Conservation (phyloP, 2,888 invertebrate species). For the Sarcophaga subvicina region DNA sequence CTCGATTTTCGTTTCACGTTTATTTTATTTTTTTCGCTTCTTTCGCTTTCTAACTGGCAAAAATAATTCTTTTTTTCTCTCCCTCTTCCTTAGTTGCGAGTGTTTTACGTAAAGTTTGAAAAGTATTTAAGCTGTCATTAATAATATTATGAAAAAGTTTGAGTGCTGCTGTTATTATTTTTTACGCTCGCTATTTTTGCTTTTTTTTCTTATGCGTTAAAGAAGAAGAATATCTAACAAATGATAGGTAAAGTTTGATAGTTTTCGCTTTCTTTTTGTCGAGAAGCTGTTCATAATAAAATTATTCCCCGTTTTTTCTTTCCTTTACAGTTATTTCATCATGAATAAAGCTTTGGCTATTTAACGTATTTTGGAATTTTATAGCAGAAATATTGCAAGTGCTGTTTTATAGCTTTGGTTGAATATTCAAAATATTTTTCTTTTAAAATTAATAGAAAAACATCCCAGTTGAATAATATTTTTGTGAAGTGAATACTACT, state of each 20-base stretch:
- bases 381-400: too few relatives aligned
- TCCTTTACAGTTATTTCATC: not conserved
- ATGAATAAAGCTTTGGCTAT: not conserved
- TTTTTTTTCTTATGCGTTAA: not conserved
- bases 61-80: not conserved
- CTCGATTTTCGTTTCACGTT: not conserved
- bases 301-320: not conserved
- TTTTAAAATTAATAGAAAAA: too few relatives aligned
- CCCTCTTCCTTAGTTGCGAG: not conserved
- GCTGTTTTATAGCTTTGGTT: too few relatives aligned
- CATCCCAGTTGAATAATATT: too few relatives aligned
- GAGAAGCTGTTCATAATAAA: not conserved
- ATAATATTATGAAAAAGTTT: conserved; percentile 53
- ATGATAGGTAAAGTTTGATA: conserved; percentile 27
- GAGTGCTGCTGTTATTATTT: conserved; percentile 36
- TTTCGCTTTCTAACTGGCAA: not conserved
- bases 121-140: conserved; percentile 58
- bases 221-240: conserved; percentile 27
- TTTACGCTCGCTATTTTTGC: not conserved
- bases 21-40: not conserved
- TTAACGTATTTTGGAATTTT: not conserved
- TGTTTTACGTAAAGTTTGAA: conserved; percentile 42
- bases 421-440: too few relatives aligned
- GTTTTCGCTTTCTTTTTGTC: not conserved
- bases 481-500: too few relatives aligned